phyloP scores from a whole-genome alignment of 2,888 invertebrate species.

The Noctua pronuba region DNA sequence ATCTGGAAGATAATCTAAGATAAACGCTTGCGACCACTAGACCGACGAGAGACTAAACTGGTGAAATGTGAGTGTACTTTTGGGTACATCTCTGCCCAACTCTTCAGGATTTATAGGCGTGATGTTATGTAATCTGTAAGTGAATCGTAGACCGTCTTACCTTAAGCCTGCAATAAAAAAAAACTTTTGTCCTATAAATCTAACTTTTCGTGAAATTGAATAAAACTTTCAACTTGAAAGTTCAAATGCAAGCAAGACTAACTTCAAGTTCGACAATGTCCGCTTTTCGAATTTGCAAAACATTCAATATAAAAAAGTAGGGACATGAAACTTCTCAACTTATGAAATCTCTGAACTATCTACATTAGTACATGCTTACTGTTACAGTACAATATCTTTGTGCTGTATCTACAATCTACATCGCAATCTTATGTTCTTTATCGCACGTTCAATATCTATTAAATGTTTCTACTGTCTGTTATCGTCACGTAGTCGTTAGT shows the following conservation, averaged over 20 bases:
- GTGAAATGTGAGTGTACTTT: not conserved
- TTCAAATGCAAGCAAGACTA: not conserved
- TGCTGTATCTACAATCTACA: no score
- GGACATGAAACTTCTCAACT: no score
- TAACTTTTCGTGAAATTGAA: not conserved
- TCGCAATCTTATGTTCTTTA: no score
- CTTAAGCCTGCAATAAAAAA: not conserved
- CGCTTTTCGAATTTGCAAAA: conserved; percentile 2
- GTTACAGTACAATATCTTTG: no score
- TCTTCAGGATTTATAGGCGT: not conserved
- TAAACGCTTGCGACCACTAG: no score
- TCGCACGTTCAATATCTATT: no score
- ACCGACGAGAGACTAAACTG: not conserved
- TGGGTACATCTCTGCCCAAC: not conserved
- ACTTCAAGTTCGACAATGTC: not conserved
- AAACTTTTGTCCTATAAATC: conserved; percentile 1
- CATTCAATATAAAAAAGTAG: not conserved
- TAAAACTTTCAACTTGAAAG: not conserved
- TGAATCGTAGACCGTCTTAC: not conserved
- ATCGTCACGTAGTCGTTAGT: no score
- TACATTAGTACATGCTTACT: not conserved
- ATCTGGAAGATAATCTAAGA: no score
- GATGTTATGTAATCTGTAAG: not conserved
- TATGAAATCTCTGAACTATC: not conserved
- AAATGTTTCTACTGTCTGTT: no score